Conservation (phyloP, 2,797 vertebrate species). For the Macroramphosus scolopax region DNA sequence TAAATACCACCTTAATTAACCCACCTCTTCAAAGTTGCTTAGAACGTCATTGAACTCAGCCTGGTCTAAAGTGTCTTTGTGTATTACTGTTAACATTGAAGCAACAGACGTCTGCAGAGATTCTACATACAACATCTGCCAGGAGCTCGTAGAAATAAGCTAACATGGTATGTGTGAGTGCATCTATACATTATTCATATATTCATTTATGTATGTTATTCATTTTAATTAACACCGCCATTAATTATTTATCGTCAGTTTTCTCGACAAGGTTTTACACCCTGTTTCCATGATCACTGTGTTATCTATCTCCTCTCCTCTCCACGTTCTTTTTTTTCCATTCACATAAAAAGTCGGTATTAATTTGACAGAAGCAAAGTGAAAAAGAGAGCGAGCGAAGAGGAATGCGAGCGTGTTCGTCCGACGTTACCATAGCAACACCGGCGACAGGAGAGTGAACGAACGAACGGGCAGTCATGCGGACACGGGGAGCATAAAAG, state of each 20-base stretch:
- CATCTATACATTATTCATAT: slow-evolving; percentile 24
- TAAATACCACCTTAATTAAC: too few species aligned
- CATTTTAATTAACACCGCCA: slow-evolving; percentile 1
- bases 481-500: slow-evolving; percentile 13
- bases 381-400: slow-evolving; percentile 13
- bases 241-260: slow-evolving; percentile 27
- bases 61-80: too few species aligned
- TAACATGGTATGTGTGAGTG: background rate
- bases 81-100: too few species aligned
- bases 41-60: too few species aligned
- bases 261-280: background rate
- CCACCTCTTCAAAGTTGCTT: too few species aligned
- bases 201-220: slow-evolving; percentile 6
- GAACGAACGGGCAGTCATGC: slow-evolving; percentile 43
- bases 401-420: slow-evolving; percentile 41
- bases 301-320: too few species aligned
- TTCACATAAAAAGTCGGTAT: slow-evolving; percentile 7
- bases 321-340: background rate
- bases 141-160: too few species aligned
- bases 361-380: slow-evolving; percentile 13
- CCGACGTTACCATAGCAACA: slow-evolving; percentile 74
- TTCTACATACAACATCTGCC: too few species aligned
- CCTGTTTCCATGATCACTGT: too few species aligned
- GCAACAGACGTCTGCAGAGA: too few species aligned
- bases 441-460: slow-evolving; percentile 49